Percentiles rank a stretch among this genome's conserved stretches.
Conservation (phyloP, 2,888 invertebrate species). For the Ypsolopha scabrella region DNA sequence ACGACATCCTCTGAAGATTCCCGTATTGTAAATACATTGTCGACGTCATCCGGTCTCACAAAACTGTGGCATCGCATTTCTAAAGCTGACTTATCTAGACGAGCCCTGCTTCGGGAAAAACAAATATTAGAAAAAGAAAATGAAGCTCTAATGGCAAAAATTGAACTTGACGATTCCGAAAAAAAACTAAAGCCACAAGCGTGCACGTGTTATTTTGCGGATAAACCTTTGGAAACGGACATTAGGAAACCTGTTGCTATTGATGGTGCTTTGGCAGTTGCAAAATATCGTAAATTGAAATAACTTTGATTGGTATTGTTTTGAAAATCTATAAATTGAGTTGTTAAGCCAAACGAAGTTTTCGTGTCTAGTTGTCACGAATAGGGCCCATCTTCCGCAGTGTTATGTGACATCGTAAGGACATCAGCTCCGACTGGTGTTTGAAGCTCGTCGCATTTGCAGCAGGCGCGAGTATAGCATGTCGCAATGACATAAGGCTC, state of each 20-base stretch:
- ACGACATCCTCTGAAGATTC: constrained; percentile 36
- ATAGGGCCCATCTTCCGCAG: not conserved
- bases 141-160: constrained; percentile 6
- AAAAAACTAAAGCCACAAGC: constrained; percentile 10
- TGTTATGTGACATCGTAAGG: not conserved
- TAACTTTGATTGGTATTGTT: not conserved
- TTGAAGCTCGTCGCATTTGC: not conserved
- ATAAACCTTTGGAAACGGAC: not conserved
- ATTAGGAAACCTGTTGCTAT: constrained; percentile 27
- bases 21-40: constrained; percentile 36
- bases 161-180: constrained; percentile 8
- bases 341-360: constrained; percentile 2
- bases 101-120: constrained; percentile 48
- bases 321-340: constrained; percentile 7
- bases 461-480: constrained; percentile 7
- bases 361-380: constrained; percentile 8
- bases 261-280: constrained; percentile 35
- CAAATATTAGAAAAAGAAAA: constrained; percentile 43
- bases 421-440: not conserved
- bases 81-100: constrained; percentile 45
- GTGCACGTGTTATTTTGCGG: too few species aligned
- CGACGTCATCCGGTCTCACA: constrained; percentile 40
- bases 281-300: constrained; percentile 21
- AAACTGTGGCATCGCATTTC: constrained; percentile 54
- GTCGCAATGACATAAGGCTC: constrained; percentile 35